Conservation (phyloP, 2,888 invertebrate genomes). For the Drosophila macrospina region DNA sequence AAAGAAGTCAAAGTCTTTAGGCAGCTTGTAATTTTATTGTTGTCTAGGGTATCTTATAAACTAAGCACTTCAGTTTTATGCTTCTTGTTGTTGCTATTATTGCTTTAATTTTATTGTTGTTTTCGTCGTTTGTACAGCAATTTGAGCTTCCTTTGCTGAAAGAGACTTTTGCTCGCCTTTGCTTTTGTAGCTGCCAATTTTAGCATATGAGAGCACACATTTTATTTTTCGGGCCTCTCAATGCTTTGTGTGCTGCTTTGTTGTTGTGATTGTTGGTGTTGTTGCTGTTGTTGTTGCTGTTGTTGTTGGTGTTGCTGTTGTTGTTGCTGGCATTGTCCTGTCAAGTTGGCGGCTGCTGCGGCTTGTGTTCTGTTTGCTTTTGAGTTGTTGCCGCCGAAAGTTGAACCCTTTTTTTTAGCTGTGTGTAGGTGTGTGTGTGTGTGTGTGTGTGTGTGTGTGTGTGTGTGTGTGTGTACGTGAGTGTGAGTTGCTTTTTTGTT, state of each 20-base stretch:
- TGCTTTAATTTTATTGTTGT: slow-evolving; percentile 9
- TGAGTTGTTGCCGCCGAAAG: slow-evolving; percentile 51
- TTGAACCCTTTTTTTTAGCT: slow-evolving; percentile 59
- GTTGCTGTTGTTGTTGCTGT: slow-evolving; percentile 1
- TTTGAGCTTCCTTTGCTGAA: slow-evolving; percentile 20
- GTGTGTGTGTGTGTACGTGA: background rate
- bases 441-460: background rate
- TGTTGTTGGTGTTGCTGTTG: slow-evolving; percentile 12
- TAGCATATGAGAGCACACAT: slow-evolving; percentile 69
- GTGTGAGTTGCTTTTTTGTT: slow-evolving; percentile 47
- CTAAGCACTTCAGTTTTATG: slow-evolving; percentile 2
- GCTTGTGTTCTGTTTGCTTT: slow-evolving; percentile 64
- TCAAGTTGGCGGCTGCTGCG: slow-evolving; percentile 53
- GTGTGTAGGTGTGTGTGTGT: slow-evolving; percentile 8
- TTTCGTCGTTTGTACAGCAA: slow-evolving; percentile 41
- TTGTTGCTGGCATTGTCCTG: slow-evolving; percentile 41
- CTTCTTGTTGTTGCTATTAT: background rate
- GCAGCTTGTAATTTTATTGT: background rate
- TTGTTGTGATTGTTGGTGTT: slow-evolving; percentile 3
- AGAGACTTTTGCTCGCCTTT: slow-evolving; percentile 15
- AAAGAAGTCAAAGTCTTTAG: no score
- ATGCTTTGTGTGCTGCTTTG: slow-evolving; percentile 7
- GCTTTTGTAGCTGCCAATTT: slow-evolving; percentile 50
- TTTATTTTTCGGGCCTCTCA: slow-evolving; percentile 31
- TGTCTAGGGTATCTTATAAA: slow-evolving; percentile 13